Base-by-base conservation (phyloP, 2,888 invertebrate genomes). In the Idaea dimidiata region DNA sequence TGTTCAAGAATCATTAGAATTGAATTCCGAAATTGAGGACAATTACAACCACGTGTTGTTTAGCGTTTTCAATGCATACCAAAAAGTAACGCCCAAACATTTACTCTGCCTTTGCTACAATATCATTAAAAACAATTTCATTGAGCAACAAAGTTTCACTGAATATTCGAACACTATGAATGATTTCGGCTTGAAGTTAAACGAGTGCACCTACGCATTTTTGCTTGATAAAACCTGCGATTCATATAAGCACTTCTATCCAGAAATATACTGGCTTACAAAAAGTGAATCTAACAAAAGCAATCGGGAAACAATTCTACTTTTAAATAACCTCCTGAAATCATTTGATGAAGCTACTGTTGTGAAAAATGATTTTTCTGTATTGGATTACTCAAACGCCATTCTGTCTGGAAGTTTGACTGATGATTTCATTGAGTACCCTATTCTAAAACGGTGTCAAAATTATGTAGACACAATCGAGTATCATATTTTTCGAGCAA, bases 381-480 rank as follows among this genome's bases (percentile, higher is more conserved):
- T 93, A 10, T 66, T 89, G 1, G 84, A 93, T 70, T 94, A 94
- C 79, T 94, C 94, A 0, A 83, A 81, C 56, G 91, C 90, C 4
- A 88, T 93, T 0, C 69, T 80, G 64, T 80, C 73, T 55, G 93
- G 93, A 61, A 81, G 83, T 72, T 74, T 93, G 69, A 82, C 87
- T 31, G 87, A 93, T 72, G 87, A 93, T 77, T 87, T 93, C 76
- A 80, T 89, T 67, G 88, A 94, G 73, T 87, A 93, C 76, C 93
- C 94, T 0, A 84, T 95, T 32, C 80, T 95, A 17, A 91, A 91
- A 59, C 76, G 93, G 65, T 94, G 94, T 72, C 80, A 87, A 0
- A 73, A 77, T n/a, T 88, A 95, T 65, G 72, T 94, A 1, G 74
- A 87, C 7, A 76, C 82, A 43, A 87, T 93, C 56, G 93, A 94